Percentiles rank a stretch among this genome's conserved stretches.
Evolutionary conservation across 2,113 vertebrate genomes (phyloP).

Genomic region (Bubo scandiacus): DNA sequence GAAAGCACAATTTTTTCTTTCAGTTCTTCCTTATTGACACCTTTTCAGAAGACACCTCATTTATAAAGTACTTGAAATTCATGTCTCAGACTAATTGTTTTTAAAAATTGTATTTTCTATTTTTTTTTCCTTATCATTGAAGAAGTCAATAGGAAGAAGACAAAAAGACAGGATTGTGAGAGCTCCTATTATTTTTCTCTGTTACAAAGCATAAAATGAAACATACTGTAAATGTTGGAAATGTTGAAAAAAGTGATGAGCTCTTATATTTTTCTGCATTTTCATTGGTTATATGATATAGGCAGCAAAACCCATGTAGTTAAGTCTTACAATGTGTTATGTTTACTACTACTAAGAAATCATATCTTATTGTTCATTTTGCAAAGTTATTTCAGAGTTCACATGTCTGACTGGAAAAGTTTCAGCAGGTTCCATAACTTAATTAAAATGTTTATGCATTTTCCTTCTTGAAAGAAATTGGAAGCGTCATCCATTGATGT

Average conservation of each 20-base stretch:
- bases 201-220: background rate
- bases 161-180: conserved; percentile 28
- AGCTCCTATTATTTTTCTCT: conserved; percentile 16
- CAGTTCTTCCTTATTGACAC: background rate
- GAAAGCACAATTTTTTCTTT: conserved; percentile 16
- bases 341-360: background rate
- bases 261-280: background rate
- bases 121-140: conserved; percentile 15
- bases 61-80: conserved; percentile 54
- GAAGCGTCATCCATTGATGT: background rate
- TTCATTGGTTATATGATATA: background rate
- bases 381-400: background rate
- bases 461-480: background rate
- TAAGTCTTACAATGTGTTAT: background rate
- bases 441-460: background rate
- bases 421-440: background rate
- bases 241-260: background rate
- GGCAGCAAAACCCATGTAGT: background rate
- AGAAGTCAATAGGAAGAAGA: background rate
- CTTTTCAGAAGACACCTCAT: conserved; percentile 2
- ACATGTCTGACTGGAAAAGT: background rate
- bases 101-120: background rate
- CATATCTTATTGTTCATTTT: background rate
- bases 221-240: background rate
- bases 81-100: conserved; percentile 48